A percentile compares a stretch with the other conserved stretches of the same genome.
phyloP scores from a whole-genome alignment of 2,888 invertebrate species.

The Patella pellucida region DNA sequence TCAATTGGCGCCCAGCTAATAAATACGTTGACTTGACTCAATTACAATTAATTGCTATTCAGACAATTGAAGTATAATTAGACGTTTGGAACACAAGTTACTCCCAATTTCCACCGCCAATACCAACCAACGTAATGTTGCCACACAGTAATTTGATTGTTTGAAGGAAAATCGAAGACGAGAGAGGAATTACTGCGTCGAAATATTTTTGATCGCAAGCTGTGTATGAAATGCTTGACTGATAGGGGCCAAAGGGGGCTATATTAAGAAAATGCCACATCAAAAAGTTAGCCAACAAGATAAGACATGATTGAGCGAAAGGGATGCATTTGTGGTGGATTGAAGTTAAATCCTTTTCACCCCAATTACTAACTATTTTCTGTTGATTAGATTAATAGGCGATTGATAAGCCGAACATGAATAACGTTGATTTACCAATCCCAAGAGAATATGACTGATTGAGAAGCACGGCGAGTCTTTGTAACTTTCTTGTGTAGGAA shows the following conservation, averaged over 20 bases:
- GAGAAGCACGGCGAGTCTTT: not conserved
- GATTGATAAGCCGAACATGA: not conserved
- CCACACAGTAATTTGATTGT: not conserved
- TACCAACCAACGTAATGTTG: not conserved
- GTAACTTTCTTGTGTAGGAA: not conserved
- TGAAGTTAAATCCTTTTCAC: not conserved
- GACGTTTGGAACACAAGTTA: constrained; percentile 3
- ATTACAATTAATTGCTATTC: constrained; percentile 1
- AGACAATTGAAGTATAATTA: constrained; percentile 10
- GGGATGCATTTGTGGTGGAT: not conserved
- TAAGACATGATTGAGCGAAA: constrained; percentile 1
- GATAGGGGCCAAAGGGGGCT: not conserved
- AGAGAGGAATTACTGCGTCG: not conserved
- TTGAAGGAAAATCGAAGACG: not conserved
- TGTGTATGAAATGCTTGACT: not conserved
- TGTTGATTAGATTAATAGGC: constrained; percentile 4
- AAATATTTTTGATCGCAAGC: not conserved
- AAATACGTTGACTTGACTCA: not conserved
- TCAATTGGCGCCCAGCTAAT: not conserved
- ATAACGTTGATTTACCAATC: constrained; percentile 2
- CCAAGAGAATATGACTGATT: constrained; percentile 5
- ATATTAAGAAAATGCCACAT: not conserved
- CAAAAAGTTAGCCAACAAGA: not conserved
- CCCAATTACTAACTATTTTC: constrained; percentile 1
- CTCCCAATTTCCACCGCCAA: not conserved